Base-by-base conservation (phyloP, 2,797 vertebrate species). In the Pseudomugil tenellus region DNA sequence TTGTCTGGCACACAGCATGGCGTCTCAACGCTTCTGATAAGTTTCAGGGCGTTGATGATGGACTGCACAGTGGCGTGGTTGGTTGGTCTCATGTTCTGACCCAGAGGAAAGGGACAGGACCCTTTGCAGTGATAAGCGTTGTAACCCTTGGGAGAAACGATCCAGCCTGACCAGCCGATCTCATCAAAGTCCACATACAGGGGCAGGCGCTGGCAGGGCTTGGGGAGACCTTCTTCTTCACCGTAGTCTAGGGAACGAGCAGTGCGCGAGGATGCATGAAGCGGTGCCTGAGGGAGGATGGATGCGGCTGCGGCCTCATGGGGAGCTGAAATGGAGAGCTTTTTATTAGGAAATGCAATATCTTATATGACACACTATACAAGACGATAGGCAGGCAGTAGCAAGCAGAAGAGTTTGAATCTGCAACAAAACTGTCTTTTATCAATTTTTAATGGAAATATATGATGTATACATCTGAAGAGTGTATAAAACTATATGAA, bases 1-100 rank as follows among this genome's bases (percentile, higher is more conserved):
- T 95, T 94, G 80, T 96, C 94, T 0, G 95, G 95, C n/a, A 96
- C 94, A 10, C 95, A 96, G 85, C 95, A 96, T 0, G 95, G 95
- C 4, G 67, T 94, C 9, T 93, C 89, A 0, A 96, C 91, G 74
- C 92, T 92, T 74, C 90, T 92, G 56, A 91, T 92, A 39, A 95
- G 91, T 85, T 94, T 95, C 41, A 96, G 93, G 29, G 95, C 94
- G 8, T 95, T 94, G 80, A 96, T 95, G 86, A 96, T 95, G 83
- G 95, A 95, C 80, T 94, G 94, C 37, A 95, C 94, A 0, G 94
- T 95, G 76, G 95, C 94, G 49, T 95, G 95, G 86, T 96, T 96
- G 67, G 93, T 95, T 0, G 94, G 92, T 60, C 92, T 92, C 88
- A 95, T 91, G 89, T 94, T 95, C 80, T 96, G 94, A 11, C 95